These are phyloP conservation scores for Psittacula derbiana DNA, from an alignment of 2,797 vertebrate genomes.

Conservation along the genomic window DNA sequence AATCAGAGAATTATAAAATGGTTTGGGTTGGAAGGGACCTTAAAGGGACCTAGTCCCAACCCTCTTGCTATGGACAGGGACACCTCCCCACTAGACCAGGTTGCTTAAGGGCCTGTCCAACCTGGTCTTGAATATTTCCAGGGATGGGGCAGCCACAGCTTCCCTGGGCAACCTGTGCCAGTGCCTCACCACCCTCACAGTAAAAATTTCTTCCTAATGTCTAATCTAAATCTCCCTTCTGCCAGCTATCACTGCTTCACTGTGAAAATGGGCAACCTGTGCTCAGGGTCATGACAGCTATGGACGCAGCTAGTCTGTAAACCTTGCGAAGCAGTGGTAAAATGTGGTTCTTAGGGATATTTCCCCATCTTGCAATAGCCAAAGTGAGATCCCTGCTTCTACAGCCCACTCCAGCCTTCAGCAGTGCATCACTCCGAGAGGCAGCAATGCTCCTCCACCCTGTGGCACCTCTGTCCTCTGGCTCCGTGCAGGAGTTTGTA, in stretches of 20 bases:
- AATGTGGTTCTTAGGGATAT: background rate
- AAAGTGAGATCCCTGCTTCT: background rate
- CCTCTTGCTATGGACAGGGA: background rate
- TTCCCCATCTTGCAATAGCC: background rate
- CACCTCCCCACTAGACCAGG: background rate
- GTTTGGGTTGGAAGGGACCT: background rate
- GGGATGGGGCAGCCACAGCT: background rate
- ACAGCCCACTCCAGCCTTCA: background rate
- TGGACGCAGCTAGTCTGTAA: background rate
- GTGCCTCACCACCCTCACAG: background rate
- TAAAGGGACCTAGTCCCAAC: background rate
- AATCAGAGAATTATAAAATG: background rate
- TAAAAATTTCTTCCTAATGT: background rate
- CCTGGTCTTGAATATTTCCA: background rate
- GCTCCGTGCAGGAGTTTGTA: background rate
- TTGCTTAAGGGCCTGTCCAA: background rate
- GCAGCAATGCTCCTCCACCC: background rate
- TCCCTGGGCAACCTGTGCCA: background rate
- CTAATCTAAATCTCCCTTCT: background rate
- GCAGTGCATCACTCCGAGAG: rapidly evolving
- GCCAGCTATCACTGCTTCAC: background rate
- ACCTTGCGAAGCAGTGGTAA: background rate
- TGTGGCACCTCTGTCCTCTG: rapidly evolving
- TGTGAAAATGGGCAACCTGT: background rate
- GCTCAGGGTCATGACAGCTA: background rate